These are phyloP conservation scores for Drosophila emarginata DNA, from an alignment of 2,888 invertebrate genomes.

Conservation along the genomic window DNA sequence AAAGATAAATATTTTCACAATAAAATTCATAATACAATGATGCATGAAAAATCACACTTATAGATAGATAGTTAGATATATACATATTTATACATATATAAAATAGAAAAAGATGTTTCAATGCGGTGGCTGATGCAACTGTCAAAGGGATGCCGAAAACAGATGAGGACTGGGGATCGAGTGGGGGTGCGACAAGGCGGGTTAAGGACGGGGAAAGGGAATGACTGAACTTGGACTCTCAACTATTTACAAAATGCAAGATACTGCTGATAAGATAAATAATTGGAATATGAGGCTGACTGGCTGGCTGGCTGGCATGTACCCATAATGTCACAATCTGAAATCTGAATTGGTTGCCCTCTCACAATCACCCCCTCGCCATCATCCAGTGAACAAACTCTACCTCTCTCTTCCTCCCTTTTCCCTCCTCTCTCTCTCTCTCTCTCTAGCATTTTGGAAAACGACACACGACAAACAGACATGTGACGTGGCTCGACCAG, in stretches of 20 bases:
- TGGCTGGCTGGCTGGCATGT: conserved; percentile 27
- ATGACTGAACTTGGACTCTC: conserved; percentile 23
- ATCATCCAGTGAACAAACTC: too few species aligned
- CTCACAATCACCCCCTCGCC: neutral
- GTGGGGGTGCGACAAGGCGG: conserved; percentile 7
- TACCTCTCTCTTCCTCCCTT: neutral
- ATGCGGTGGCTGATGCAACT: conserved; percentile 61
- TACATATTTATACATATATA: conserved; percentile 18
- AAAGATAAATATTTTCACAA: conserved; percentile 69
- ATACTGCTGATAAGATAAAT: conserved; percentile 73
- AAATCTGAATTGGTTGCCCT: neutral
- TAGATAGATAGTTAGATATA: conserved; percentile 31
- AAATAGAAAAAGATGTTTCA: conserved; percentile 30
- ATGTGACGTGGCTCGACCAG: conserved; percentile 34
- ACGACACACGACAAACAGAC: conserved; percentile 30
- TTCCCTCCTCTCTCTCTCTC: neutral
- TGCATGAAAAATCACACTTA: conserved; percentile 21
- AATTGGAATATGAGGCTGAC: conserved; percentile 77
- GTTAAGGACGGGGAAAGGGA: neutral
- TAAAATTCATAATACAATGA: conserved; percentile 28
- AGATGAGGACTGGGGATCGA: conserved; percentile 25
- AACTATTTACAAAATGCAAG: conserved; percentile 60
- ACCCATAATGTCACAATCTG: conserved; percentile 12
- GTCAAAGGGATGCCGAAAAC: conserved; percentile 66
- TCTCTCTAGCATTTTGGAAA: conserved; percentile 4